phyloP scores from a whole-genome alignment of 1,140 invertebrate genomes.

The Calosoma granatense region DNA sequence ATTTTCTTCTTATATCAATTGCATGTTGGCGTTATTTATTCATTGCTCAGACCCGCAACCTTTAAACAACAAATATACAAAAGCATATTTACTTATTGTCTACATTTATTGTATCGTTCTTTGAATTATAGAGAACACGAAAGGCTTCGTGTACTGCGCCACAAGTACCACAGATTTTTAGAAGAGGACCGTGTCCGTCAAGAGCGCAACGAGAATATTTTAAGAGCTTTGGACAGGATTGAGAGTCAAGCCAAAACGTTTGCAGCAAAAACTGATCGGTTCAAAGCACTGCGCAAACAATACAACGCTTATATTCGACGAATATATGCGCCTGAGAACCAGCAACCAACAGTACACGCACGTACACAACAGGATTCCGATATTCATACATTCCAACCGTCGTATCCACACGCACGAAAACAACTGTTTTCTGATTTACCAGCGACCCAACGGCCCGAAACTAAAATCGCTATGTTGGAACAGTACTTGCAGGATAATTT shows the following conservation, averaged over 20 bases:
- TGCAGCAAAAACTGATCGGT: constrained; percentile 47
- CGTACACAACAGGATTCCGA: not conserved
- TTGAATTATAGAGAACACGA: constrained; percentile 6
- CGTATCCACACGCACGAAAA: not conserved
- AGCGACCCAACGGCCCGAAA: not conserved
- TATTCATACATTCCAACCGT: no score
- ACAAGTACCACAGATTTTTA: constrained; percentile 48
- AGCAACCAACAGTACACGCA: not conserved
- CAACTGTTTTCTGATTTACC: not conserved
- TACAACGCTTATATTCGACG: constrained; percentile 22
- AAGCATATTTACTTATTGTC: constrained; percentile 5
- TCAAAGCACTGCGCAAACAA: constrained; percentile 38
- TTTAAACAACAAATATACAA: not conserved
- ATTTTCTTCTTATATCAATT: no score
- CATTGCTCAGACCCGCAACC: not conserved
- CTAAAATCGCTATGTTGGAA: not conserved
- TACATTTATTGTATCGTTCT: not conserved
- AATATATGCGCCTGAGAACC: not conserved
- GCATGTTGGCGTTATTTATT: not conserved
- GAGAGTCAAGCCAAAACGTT: constrained; percentile 44
- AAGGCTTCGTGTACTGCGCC: constrained; percentile 31
- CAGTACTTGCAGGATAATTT: not conserved
- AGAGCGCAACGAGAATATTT: constrained; percentile 46
- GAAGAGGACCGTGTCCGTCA: constrained; percentile 46
- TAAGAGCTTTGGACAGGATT: constrained; percentile 43